Base-by-base conservation (phyloP, 2,797 vertebrate genomes). In the Orestias chungarensis region DNA sequence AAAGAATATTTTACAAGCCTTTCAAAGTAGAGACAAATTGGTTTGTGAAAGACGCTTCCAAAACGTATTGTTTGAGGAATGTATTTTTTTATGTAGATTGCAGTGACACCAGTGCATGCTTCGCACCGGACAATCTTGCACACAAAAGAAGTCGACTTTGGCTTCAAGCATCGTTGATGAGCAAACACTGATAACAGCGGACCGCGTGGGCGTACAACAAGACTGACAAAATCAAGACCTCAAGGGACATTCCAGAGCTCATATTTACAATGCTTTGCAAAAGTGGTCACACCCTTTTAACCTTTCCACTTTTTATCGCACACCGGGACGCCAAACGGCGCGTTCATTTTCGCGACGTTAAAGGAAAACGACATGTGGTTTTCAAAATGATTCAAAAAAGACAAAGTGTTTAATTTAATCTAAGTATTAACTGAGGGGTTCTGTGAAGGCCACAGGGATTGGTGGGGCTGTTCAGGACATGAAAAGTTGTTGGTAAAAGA, bases 121-220 rank as follows among this genome's bases (percentile, higher is more conserved):
- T 54, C 43, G 71, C 64, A 35, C 7, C 40, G 68, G 87, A 70
- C 82, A 82, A 80, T 83, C 75, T 76, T 20, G 44, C 78, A 72
- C 31, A 89, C 85, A 88, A 88, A 87, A 79, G 87, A 43, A 84
- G 81, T 86, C 86, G 83, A 88, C 87, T 79, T 83, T 88, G 79
- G 74, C 76, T 78, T 33, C 40, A 52, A 79, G 50, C 50, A 70
- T 42, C 75, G 64, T 52, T 79, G 78, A 87, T 69, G 23, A 82
- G 68, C 68, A 71, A 68, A 75, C 27, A 54, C 40, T 42, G 62
- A 68, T 73, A 64, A 46, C 3, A 71, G 72, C 80, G 81, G 78
- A 87, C 83, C 72, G 46, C 4, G 1, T 0, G 1, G 42, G 44
- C 40, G 83, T 83, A 70, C 76, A 33, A 75, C 82, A 85, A 73